Conservation (phyloP, 2,113 vertebrate genomes). For the Ploceus nigricollis region DNA sequence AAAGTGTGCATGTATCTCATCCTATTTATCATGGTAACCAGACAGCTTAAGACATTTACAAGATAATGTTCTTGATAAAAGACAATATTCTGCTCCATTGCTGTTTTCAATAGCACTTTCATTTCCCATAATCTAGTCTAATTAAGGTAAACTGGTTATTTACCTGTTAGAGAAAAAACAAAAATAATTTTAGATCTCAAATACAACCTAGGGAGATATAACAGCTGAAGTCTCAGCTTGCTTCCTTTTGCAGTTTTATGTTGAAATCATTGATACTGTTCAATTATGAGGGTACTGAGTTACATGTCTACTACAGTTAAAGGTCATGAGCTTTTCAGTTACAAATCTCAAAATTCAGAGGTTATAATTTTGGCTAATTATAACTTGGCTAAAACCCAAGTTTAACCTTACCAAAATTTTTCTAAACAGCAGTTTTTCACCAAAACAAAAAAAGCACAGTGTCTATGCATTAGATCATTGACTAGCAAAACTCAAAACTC, state of each 20-base stretch:
- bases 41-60: slow-evolving; percentile 72
- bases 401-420: neutral
- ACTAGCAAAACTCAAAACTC: neutral
- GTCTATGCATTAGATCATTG: neutral
- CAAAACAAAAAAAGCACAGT: neutral
- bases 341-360: neutral
- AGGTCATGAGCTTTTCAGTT: neutral
- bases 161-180: slow-evolving; percentile 49
- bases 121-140: slow-evolving; percentile 51
- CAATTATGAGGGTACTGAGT: neutral
- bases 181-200: slow-evolving; percentile 35
- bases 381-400: neutral
- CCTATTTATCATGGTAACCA: slow-evolving; percentile 75
- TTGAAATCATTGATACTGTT: slow-evolving; percentile 39
- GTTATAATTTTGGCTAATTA: neutral
- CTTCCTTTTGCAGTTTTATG: neutral
- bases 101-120: slow-evolving; percentile 50
- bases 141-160: slow-evolving; percentile 66
- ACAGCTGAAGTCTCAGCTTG: slow-evolving; percentile 41
- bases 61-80: slow-evolving; percentile 66
- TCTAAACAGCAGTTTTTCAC: neutral
- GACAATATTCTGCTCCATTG: slow-evolving; percentile 29
- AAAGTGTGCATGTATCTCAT: slow-evolving; percentile 67
- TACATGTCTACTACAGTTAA: neutral
- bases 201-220: slow-evolving; percentile 8